Evolutionary conservation across 2,113 vertebrate genomes (phyloP).

Genomic region (Psammodynastes pulverulentus): DNA sequence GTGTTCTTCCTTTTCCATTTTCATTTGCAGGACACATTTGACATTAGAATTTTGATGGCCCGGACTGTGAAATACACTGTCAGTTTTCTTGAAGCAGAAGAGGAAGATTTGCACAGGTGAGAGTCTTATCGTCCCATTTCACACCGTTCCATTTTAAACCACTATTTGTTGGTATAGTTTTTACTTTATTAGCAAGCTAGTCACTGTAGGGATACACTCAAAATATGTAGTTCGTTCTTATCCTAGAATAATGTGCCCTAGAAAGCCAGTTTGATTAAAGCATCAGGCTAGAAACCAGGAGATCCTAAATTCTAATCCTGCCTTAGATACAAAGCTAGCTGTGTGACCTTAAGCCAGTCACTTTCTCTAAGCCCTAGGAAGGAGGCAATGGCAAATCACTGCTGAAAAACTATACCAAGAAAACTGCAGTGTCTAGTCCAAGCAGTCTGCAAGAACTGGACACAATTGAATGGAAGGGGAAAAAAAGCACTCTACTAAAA

Average conservation of each 20-base stretch:
- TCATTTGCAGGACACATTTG: conserved; percentile 74
- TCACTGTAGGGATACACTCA: neutral
- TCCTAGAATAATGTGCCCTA: neutral
- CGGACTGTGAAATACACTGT: conserved; percentile 74
- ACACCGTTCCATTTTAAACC: neutral
- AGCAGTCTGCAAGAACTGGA: neutral
- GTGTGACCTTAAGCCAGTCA: no score
- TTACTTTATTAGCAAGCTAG: neutral
- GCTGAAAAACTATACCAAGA: no score
- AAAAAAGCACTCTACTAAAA: neutral
- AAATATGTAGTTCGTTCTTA: neutral
- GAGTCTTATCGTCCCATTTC: neutral
- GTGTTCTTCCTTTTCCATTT: neutral
- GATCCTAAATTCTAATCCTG: no score
- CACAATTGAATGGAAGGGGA: neutral
- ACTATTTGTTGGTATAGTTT: neutral
- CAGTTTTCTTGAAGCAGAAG: conserved; percentile 74
- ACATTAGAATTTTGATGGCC: conserved; percentile 78
- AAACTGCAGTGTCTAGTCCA: no score
- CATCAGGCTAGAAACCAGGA: no score
- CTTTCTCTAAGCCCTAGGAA: no score
- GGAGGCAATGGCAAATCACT: no score
- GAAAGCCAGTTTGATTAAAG: no score
- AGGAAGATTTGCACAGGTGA: conserved; percentile 74
- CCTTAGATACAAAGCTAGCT: no score